Evolutionary conservation across 2,113 vertebrate species (phyloP).

Genomic region (Cygnus atratus): DNA sequence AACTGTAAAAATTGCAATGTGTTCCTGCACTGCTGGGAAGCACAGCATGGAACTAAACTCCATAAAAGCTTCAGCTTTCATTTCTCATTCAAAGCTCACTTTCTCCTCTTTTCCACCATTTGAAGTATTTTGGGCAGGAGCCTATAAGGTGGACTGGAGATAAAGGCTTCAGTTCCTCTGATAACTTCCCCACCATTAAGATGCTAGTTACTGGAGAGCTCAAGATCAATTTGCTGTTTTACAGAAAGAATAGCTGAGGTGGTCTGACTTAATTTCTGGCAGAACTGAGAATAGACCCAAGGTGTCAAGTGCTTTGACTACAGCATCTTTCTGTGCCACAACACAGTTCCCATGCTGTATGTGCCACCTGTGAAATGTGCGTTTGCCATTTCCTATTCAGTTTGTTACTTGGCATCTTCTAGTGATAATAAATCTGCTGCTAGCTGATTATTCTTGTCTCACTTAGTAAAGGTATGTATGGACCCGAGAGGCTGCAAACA

Average conservation of each 20-base stretch:
- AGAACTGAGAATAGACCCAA: neutral
- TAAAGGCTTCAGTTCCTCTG: neutral
- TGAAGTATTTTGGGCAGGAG: neutral
- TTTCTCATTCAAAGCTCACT: too few relatives aligned
- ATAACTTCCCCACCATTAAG: neutral
- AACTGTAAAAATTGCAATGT: neutral
- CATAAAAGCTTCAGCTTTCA: neutral
- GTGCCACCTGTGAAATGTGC: neutral
- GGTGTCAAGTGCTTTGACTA: neutral
- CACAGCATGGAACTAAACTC: neutral
- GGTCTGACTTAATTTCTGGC: neutral
- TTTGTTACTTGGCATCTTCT: neutral
- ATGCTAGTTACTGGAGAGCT: neutral
- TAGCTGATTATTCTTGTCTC: neutral
- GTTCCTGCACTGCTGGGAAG: neutral
- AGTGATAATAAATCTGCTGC: neutral
- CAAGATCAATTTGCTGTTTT: neutral
- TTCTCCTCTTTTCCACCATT: neutral
- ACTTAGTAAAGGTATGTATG: neutral
- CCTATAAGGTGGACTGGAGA: neutral
- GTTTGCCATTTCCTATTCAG: neutral
- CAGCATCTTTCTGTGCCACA: neutral
- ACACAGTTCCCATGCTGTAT: neutral
- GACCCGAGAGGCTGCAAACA: neutral
- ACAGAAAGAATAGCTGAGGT: neutral